Conservation (phyloP, 2,888 invertebrate genomes). For the Meteorus cinctellus region DNA sequence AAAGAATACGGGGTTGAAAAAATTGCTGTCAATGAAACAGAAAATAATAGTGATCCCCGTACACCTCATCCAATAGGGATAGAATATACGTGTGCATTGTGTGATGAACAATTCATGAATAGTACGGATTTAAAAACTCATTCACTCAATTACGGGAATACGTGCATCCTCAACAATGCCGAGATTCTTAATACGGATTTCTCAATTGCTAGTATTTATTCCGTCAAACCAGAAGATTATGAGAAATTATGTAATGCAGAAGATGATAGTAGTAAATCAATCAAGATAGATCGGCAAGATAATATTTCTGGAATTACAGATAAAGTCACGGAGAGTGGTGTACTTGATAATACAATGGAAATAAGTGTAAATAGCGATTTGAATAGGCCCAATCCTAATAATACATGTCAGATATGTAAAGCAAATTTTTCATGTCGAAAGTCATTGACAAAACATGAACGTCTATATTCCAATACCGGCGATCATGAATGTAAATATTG, state of each 20-base stretch:
- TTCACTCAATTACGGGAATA: not conserved
- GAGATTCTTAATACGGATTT: constrained; percentile 15
- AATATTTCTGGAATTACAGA: not conserved
- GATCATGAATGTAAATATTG: constrained; percentile 49
- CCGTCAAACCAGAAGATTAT: constrained; percentile 32
- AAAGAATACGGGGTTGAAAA: not conserved
- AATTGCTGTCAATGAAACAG: not conserved
- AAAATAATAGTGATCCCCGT: not conserved
- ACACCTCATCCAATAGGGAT: not conserved
- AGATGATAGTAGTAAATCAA: constrained; percentile 3
- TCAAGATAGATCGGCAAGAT: not conserved
- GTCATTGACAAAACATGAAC: constrained; percentile 44
- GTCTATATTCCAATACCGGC: constrained; percentile 48
- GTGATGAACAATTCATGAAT: constrained; percentile 45
- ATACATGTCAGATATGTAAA: constrained; percentile 41
- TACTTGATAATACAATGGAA: not conserved
- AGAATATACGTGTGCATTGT: constrained; percentile 48
- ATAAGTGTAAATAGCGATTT: not conserved
- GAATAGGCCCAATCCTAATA: not conserved
- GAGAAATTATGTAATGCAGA: constrained; percentile 24
- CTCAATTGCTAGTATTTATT: constrained; percentile 31
- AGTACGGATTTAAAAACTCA: constrained; percentile 14
- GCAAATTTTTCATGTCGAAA: constrained; percentile 22
- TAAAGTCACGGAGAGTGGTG: not conserved
- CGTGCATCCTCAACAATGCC: not conserved